Base-by-base conservation (phyloP, 1,140 invertebrate species). In the Samia ricini region DNA sequence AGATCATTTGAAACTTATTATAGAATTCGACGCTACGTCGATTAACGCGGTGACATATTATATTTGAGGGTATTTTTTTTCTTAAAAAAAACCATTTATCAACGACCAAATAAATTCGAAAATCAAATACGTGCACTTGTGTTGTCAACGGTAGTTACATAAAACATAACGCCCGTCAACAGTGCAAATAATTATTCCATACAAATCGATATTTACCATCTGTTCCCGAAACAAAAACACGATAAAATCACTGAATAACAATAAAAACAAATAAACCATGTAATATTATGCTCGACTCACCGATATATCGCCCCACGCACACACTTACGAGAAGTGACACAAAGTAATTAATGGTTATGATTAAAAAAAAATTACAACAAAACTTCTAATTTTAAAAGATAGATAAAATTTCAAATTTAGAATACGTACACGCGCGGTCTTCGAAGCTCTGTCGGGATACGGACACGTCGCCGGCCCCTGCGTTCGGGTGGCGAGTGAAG, bases 341-440 rank as follows among this genome's bases (percentile, higher is more conserved):
- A 12, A 3, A 22, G 20, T 15, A 7, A 50, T 7, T 10, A 20
- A 52, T n/a, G n/a, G n/a, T n/a, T 48, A 2, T 48, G 18, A 15
- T 48, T 15, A 22, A 52, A 62, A 61, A 50, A 51, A 33, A 51
- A 51, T 50, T 36, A 29, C 21, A 49, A 20, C 24, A 18, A 33
- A 65, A 65, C 36, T 65, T 42, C 33, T 12, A 42, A 10, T 42
- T 65, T 42, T 61, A 4, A 12, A 64, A 59, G n/a, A n/a, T n/a
- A n/a, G n/a, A 54, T 60, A 24, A 42, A 61, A 23, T 61, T 56
- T 50, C 7, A 55, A 49, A n/a, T 52, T 10, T 21, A 10, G 20
- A 1, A 52, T 52, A 52, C 51, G 71, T 83, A 87, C 82, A 77
- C 81, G 79, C 80, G 82, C 84, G 83, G 75, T 83, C 69, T 77